Evolutionary conservation across 2,113 vertebrate genomes (phyloP), one percentile per base, ranked within the genome.

Genomic region (Acrocephalus arundinaceus): DNA sequence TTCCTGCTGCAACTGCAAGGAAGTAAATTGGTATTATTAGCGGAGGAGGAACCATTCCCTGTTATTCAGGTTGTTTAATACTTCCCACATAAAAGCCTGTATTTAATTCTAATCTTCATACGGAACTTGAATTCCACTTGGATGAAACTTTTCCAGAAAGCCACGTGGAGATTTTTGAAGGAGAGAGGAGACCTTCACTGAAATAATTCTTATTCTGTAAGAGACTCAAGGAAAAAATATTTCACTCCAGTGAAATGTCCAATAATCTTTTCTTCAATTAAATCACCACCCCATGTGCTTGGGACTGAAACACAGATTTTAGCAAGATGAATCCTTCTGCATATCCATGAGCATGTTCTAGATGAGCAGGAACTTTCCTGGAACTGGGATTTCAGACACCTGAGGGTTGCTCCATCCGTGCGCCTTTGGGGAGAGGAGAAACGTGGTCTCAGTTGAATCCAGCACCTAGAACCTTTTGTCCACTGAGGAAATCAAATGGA

Each of bases 331-430:
- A 55, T 73, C 35, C 18, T 75, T 83, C n/a, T 65, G 46, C 22
- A 28, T 12, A 25, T 35, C 27, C 54, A 67, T 2, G 14, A 41
- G 11, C 43, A 7, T 2, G 15, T 65, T 75, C 31, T 49, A 57
- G 33, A 15, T 28, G 35, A 49, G 43, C 10, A 51, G 25, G 12
- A 83, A 27, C 25, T 49, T 88, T 23, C 24, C 62, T 48, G 11
- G 35, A 49, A 20, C 9, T 87, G 33, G 25, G 87, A 8, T 49
- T 91, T 81, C 85, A 76, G 49, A 16, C 10, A 41, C 13, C 22
- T 49, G 13, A 11, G 54, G n/a, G 17, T 28, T 61, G 14, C 33
- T 59, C 2, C 0, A 2, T 58, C 20, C 2, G 1, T 39, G 12
- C 6, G 71, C 57, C 62, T 73, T 57, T 22, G 6, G 13, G 5